Evolutionary conservation across 2,113 vertebrate genomes (phyloP), one percentile per base, ranked within the genome.

Genomic region (Rutilus rutilus): DNA sequence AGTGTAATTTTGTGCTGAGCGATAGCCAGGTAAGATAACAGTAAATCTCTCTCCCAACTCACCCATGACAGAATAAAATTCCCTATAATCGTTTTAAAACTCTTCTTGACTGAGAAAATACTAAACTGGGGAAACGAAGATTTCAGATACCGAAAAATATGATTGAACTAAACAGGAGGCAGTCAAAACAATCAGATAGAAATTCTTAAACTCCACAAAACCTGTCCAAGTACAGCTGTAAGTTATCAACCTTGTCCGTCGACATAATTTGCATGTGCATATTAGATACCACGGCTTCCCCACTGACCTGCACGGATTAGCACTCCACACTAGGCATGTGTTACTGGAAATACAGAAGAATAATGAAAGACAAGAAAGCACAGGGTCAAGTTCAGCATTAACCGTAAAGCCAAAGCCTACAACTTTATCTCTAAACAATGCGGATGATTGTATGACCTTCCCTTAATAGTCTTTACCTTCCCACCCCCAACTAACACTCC

Each of bases 1-100:
- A 87, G 84, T 73, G 87, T 83, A 82, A 87, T 86, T 86, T 82
- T 77, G n/a, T 60, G 60, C 10, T 82, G 87, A 78, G 45, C 27
- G 87, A 89, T 81, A 73, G 86, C 87, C 89, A 90, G 86, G 86
- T 82, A 78, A 87, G 84, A 89, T 90, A 89, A 81, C 73, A n/a
- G 57, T 36, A 83, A 65, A 69, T 80, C 33, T 47, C 47, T 78
- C 67, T 73, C 76, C 71, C 52, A 87, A 84, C 82, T 80, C 74
- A 85, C 62, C 30, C 74, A 89, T 82, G 78, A 86, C 69, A 86
- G 75, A 80, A 86, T 54, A 27, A 81, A 83, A 81, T 65, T 82
- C 14, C 19, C 54, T 59, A 52, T 62, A 78, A 82, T 59, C 67
- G 47, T 59, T 89, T 73, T 59, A 79, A 82, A 83, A 86, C 52